Evolutionary conservation across 1,140 invertebrate species (phyloP), one percentile per base, ranked within the genome.

Genomic region (Ceratina calcarata): DNA sequence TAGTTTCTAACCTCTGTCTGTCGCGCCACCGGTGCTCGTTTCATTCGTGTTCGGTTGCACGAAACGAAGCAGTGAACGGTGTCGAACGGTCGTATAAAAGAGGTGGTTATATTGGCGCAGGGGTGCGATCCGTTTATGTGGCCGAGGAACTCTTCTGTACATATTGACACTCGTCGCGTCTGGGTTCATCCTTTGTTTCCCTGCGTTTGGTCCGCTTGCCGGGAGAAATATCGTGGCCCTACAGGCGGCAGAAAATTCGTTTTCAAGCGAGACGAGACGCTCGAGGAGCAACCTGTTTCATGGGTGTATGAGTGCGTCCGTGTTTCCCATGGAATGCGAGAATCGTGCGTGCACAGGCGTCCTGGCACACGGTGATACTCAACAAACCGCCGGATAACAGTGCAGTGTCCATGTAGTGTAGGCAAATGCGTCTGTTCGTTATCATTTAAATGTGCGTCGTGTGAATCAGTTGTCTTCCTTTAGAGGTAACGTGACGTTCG

Each of bases 251-350:
- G 76, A 78, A 78, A 78, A 18, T 78, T 78, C 68, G 69, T 78
- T 64, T n/a, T 37, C 15, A 27, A 66, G 69, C 15, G 77, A 73
- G 71, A 79, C 78, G 62, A 10, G 62, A 66, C 53, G 45, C 32
- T 18, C 65, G 70, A 67, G 71, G 61, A 73, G 71, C 78, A 79
- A 84, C 81, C 82, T 82, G 82, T 84, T 81, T 65, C 62, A 32
- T 24, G 32, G 3, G 16, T 24, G 73, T 58, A 76, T 60, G 77
- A 55, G 53, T 61, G 58, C 18, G 73, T 70, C 22, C 53, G 62
- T 72, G 81, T 80, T 37, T 53, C 55, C 57, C 53, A 81, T 86
- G 85, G 84, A 86, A 86, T 86, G 83, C 84, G 68, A 74, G 85
- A 68, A 81, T 83, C 83, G 83, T 76, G 66, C 70, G 67, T 78